Base-by-base conservation (phyloP, 1,140 invertebrate genomes). In the Camponotus vicinus region DNA sequence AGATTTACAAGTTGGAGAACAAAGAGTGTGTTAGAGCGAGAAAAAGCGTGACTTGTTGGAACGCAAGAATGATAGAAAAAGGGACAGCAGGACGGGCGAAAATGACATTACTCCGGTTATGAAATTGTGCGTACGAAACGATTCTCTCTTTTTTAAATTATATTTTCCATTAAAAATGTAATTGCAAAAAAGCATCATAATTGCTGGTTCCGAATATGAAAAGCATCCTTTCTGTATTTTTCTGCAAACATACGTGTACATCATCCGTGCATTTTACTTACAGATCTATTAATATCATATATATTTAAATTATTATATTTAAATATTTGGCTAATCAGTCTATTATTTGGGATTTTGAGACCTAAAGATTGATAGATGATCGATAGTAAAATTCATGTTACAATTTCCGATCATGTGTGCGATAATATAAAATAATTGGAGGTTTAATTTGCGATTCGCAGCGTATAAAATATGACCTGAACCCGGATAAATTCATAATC, bases 81-180 rank as follows among this genome's bases (percentile, higher is more conserved):
- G 40, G 21, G 15, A 37, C 0, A 0, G 34, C 1, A 69, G 57
- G n/a, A 70, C n/a, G 21, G n/a, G 42, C 0, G 49, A 64, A 59
- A 21, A 67, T 67, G 61, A 67, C 61, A 13, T 40, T 34, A 18
- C 61, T 78, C 61, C 21, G 75, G 32, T 78, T 67, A 67, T 52
- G n/a, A 67, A 78, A 78, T 66, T 66, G 18, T 18, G 32, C 8
- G n/a, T 49, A 42, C 18, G 8, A 66, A 52, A 32, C n/a, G 45
- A 11, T 45, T 63, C 11, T 15, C 18, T 45, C 42, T 13, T 45
- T 45, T 45, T 15, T 18, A n/a, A 40, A 75, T 75, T 21, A 55
- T 75, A 75, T 37, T 75, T 21, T 11, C 11, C 6, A 21, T 42
- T 32, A 27, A 64, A 77, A 32, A 34, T 64, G 4, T 21, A 77